Evolutionary conservation across 2,797 vertebrate species (phyloP), one percentile per base, ranked within the genome.

Genomic region (Melanogrammus aeglefinus): DNA sequence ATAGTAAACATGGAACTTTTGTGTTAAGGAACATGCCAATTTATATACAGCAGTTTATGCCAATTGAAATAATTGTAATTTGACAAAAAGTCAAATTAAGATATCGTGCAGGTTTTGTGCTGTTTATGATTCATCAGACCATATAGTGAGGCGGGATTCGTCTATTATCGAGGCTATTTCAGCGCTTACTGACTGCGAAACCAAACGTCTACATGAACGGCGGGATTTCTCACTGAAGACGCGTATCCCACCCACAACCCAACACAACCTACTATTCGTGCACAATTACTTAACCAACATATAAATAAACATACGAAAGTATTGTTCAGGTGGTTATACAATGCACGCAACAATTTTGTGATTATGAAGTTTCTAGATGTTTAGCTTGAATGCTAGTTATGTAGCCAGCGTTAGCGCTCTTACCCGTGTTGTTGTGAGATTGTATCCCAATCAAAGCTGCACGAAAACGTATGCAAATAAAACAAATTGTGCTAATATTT

Each of bases 351-450:
- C 78, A 0, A 81, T 83, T 63, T 6, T 76, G 78, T 51, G 76
- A 51, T 8, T 76, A 66, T 73, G 6, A 71, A 39, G 39, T 41
- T 44, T 81, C 84, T 9, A 79, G 36, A 77, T 80, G 70, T 82
- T 89, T 92, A 92, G 91, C 92, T 80, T 76, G 0, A 1, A 81
- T 85, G 90, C 88, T 88, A 92, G 66, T 80, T 81, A 86, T 74
- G 81, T 87, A 87, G 88, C 90, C 78, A 78, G 78, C 81, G 79
- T 78, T 87, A 81, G 86, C 82, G 79, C 82, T 90, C 85, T 92
- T 93, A 93, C 92, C 92, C 93, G 90, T 80, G 71, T 84, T 88
- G 80, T 76, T 75, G 29, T 82, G 81, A 83, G 79, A 27, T 76
- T 75, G 57, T 29, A 18, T 10, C 33, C 63, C 29, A 35, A 35